A percentile compares a stretch with the other conserved stretches of the same genome.
Conservation (phyloP, 1,140 invertebrate genomes). For the Drosophila equinoxialis region DNA sequence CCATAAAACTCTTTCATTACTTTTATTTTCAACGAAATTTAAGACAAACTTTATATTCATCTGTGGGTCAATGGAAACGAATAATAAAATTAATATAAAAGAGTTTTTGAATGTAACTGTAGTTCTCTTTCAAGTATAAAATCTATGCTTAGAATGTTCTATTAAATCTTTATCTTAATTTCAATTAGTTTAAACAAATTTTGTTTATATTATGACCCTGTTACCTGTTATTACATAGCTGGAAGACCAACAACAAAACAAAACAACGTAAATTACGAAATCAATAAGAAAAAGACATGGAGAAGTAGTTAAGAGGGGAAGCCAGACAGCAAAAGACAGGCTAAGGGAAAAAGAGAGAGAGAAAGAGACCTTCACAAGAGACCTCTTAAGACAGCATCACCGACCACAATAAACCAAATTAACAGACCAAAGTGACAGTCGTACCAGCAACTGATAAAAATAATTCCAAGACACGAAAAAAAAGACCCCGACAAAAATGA, state of each 20-base stretch:
- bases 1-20: too few relatives aligned
- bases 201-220: constrained; percentile 30
- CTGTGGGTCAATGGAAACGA: too few relatives aligned
- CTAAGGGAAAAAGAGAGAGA: neutral
- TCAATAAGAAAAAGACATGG: constrained; percentile 21
- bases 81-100: too few relatives aligned
- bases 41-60: too few relatives aligned
- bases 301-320: neutral
- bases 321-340: neutral
- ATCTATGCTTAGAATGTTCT: too few relatives aligned
- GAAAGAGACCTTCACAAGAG: constrained; percentile 64
- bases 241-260: constrained; percentile 18
- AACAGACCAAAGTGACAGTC: constrained; percentile 62
- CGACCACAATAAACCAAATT: constrained; percentile 73
- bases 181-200: too few relatives aligned
- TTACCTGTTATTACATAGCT: constrained; percentile 47
- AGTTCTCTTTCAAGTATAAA: too few relatives aligned
- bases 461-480: constrained; percentile 59
- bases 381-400: constrained; percentile 39
- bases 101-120: too few relatives aligned
- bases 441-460: constrained; percentile 63
- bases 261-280: constrained; percentile 57
- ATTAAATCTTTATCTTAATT: too few relatives aligned
- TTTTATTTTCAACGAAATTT: too few relatives aligned
- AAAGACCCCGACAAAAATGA: constrained; percentile 34